phyloP scores from a whole-genome alignment of 1,140 invertebrate genomes.

The Vanessa atalanta region DNA sequence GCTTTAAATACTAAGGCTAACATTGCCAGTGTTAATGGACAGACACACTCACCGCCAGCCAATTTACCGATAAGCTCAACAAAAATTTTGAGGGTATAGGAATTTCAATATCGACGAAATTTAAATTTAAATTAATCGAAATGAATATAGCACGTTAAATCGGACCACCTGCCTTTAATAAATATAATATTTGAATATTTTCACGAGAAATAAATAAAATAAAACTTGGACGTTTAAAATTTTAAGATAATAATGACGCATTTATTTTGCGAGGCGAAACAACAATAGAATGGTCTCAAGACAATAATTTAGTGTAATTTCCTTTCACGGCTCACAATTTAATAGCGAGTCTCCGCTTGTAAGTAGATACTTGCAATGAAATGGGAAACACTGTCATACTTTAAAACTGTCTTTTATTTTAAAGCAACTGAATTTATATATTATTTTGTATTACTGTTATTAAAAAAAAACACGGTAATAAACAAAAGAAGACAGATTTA shows the following conservation, averaged over 20 bases:
- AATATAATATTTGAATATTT: not conserved
- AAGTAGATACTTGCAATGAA: constrained; percentile 33
- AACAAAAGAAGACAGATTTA: no score
- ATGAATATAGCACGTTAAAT: not conserved
- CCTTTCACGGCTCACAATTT: constrained; percentile 52
- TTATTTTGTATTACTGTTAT: not conserved
- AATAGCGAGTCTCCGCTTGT: constrained; percentile 32
- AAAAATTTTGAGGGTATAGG: not conserved
- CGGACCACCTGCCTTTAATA: not conserved
- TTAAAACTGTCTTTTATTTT: constrained; percentile 11
- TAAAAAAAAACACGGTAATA: not conserved
- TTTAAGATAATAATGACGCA: constrained; percentile 35
- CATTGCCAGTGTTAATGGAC: not conserved
- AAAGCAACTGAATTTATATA: not conserved
- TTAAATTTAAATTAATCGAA: not conserved
- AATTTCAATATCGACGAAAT: not conserved
- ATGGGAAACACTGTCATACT: constrained; percentile 22
- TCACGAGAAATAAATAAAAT: not conserved
- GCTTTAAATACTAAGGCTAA: not conserved
- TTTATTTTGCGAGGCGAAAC: constrained; percentile 37
- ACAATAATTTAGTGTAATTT: constrained; percentile 68
- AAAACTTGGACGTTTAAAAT: constrained; percentile 1
- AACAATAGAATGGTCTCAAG: constrained; percentile 51
- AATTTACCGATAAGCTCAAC: not conserved
- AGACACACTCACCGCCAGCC: not conserved